Base-by-base conservation (phyloP, 2,113 vertebrate species). In the Ivindomyrus marchei region DNA sequence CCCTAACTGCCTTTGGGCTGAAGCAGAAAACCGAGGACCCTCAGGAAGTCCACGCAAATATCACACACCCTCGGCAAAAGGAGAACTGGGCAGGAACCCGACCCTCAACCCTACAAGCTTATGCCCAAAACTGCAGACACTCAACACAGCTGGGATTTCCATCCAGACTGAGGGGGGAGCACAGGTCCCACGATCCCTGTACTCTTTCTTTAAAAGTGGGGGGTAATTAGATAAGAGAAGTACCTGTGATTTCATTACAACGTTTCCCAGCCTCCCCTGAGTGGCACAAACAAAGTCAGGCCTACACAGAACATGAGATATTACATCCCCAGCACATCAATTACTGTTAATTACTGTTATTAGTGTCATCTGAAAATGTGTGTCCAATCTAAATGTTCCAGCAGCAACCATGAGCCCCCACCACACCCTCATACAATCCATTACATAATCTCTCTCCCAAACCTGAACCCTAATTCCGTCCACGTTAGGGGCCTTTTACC, bases 21-120 rank as follows among this genome's bases (percentile, higher is more conserved):
- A 17, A 36, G 36, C 74, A 77, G 31, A 77, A 77, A 39, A 36
- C 74, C 0, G 4, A 77, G 15, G 2, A 17, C 36, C 36, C 15
- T 17, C 27, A 77, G 15, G 70, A 77, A 77, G 17, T 36, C 70
- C 5, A 7, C 0, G 70, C 70, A 77, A 77, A 42, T 77, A 36
- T 77, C 15, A 39, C 31, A 19, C 74, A 42, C 1, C 2, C 13
- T 39, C 74, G 2, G 10, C 36, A 80, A 19, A 80, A 39, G 17
- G 36, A 80, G 74, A 42, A 17, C 36, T 94, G 94, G 91, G 93
- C 92, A 94, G 93, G 47, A 77, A 45, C 21, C 10, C 1, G 45
- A n/a, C 8, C 84, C 36, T 49, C 5, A 86, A 8, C 24, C 24
- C 45, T 21, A 27, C 3, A 85, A 85, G 39, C 80, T 11, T 4